These are phyloP conservation scores for Babylonia areolata DNA, from an alignment of 1,140 invertebrate species.

Conservation along the genomic window DNA sequence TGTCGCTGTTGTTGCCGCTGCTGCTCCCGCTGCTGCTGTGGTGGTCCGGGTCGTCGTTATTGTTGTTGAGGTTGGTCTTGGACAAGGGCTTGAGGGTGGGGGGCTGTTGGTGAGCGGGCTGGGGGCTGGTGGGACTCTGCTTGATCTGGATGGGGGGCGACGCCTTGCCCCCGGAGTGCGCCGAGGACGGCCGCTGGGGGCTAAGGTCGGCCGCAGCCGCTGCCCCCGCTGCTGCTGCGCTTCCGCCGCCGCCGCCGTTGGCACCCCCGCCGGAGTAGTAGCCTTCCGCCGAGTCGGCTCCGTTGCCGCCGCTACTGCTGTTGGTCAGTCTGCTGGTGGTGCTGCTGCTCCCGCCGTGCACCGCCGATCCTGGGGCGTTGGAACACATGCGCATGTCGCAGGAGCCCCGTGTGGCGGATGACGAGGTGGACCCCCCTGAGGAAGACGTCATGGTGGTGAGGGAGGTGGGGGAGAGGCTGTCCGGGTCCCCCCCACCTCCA, in stretches of 20 bases:
- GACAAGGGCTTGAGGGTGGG: constrained; percentile 14
- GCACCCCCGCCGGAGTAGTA: constrained; percentile 19
- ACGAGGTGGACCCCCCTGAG: neutral
- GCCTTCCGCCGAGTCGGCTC: constrained; percentile 12
- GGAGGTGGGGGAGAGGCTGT: constrained; percentile 25
- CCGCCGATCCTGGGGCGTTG: constrained; percentile 6
- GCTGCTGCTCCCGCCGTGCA: constrained; percentile 13
- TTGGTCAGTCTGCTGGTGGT: too few relatives aligned
- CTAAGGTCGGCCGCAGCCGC: too few relatives aligned
- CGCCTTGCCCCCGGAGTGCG: constrained; percentile 21
- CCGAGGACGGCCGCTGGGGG: constrained; percentile 19
- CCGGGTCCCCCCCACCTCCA: neutral
- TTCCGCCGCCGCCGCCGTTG: neutral
- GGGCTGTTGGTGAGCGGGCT: constrained; percentile 30
- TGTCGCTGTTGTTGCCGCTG: constrained; percentile 15
- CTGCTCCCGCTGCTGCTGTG: constrained; percentile 31
- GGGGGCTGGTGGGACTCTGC: constrained; percentile 28
- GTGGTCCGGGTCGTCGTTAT: constrained; percentile 7
- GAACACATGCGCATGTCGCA: constrained; percentile 19
- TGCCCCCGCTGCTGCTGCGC: neutral
- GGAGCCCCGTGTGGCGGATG: neutral
- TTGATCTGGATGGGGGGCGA: constrained; percentile 28
- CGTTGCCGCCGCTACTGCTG: neutral
- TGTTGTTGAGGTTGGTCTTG: neutral
- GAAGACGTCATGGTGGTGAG: neutral